Percentiles rank a stretch among this genome's conserved stretches.
phyloP scores from a whole-genome alignment of 2,888 invertebrate species.

The Heteropelma amictum region DNA sequence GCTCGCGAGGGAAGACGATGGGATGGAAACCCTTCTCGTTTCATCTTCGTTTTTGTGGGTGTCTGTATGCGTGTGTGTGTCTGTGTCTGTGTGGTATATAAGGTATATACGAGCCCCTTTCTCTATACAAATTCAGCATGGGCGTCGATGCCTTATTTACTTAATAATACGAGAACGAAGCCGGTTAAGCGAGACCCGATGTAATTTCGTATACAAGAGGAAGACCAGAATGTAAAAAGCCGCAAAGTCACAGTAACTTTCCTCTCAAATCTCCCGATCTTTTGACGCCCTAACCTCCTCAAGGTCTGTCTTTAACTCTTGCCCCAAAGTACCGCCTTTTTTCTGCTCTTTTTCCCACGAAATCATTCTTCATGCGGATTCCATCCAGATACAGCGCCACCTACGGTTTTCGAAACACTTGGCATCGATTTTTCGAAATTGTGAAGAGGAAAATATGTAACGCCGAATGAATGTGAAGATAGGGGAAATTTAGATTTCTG shows the following conservation, averaged over 20 bases:
- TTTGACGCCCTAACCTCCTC: conserved; percentile 21
- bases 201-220: conserved; percentile 33
- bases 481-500: background rate
- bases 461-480: background rate
- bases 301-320: conserved; percentile 11
- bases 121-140: conserved; percentile 17
- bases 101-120: background rate
- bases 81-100: background rate
- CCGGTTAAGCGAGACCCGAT: conserved; percentile 36
- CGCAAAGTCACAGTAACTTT: conserved; percentile 24
- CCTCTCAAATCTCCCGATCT: conserved; percentile 19
- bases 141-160: conserved; percentile 58
- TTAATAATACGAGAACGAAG: conserved; percentile 53
- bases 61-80: background rate
- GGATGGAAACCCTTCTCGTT: conserved; percentile 22
- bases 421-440: background rate
- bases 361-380: background rate
- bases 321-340: conserved; percentile 9
- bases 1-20: conserved; percentile 30
- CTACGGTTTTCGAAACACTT: too few species aligned
- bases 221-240: background rate
- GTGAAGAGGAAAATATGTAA: background rate
- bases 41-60: background rate
- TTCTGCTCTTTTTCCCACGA: background rate
- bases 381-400: background rate